Base-by-base conservation (phyloP, 2,797 vertebrate species). In the Microctenopoma lineatum region DNA sequence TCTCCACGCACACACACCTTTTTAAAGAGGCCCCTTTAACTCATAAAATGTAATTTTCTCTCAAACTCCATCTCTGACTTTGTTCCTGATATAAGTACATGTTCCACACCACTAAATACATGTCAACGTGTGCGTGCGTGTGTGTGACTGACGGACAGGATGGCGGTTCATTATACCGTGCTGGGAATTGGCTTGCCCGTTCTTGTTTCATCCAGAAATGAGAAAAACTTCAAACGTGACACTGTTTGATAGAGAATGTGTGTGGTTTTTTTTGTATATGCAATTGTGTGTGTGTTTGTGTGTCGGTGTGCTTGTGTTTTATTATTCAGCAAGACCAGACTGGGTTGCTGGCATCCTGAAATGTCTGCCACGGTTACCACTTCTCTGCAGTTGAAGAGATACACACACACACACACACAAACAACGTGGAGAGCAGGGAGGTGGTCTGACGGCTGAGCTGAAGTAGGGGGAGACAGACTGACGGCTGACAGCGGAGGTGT, bases 181-280 rank as follows among this genome's bases (percentile, higher is more conserved):
- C 76, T 2, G 27, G 77, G 77, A 90, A 88, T 80, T 85, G 87
- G 86, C 87, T 89, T 90, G 74, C 77, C 65, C 5, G 27, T 83
- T 82, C 71, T 88, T 84, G 78, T 85, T 86, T 86, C 81, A 86
- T 88, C 74, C 70, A 79, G 81, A 89, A 91, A 92, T 90, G 86
- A 90, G 88, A 89, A 90, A 90, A 90, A 86, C 79, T 83, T 83
- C 85, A 88, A 81, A 88, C 66, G 87, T 90, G 86, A 88, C 89
- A 83, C 63, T 62, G 75, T 71, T 84, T 84, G 84, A 89, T 81
- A 76, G 81, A 60, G 69, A 62, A 63, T 75, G 70, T 26, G 38
- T 26, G 56, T 27, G 38, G n/a, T n/a, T 67, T 32, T 60, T 29
- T 39, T 12, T 44, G 21, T 34, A 18, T 57, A 38, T 32, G 56